phyloP scores from a whole-genome alignment of 1,140 invertebrate genomes.

The Drosophila persimilis region DNA sequence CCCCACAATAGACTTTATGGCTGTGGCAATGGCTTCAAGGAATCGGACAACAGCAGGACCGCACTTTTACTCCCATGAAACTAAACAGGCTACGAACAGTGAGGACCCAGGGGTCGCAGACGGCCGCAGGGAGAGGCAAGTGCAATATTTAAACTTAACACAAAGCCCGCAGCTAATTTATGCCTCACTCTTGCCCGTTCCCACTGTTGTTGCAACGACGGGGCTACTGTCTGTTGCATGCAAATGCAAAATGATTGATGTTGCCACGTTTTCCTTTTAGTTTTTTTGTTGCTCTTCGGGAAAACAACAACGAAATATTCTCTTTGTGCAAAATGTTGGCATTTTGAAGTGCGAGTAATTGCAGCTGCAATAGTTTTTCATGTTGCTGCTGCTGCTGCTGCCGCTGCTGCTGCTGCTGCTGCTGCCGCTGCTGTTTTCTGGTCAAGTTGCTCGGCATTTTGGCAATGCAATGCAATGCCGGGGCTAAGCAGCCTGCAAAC shows the following conservation, averaged over 20 bases:
- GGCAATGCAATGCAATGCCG: constrained; percentile 40
- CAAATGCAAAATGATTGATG: constrained; percentile 77
- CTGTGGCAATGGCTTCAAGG: constrained; percentile 38
- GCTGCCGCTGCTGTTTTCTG: constrained; percentile 21
- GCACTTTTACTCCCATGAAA: constrained; percentile 33
- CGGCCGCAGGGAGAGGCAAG: constrained; percentile 27
- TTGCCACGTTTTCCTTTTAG: constrained; percentile 57
- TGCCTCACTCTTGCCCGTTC: constrained; percentile 56
- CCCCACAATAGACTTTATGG: constrained; percentile 18
- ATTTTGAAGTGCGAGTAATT: constrained; percentile 81
- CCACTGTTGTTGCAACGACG: constrained; percentile 19
- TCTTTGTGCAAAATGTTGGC: constrained; percentile 77
- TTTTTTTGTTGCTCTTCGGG: constrained; percentile 14
- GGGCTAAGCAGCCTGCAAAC: constrained; percentile 21
- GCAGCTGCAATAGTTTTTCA: constrained; percentile 80
- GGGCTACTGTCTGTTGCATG: constrained; percentile 67
- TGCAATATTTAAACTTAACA: constrained; percentile 65
- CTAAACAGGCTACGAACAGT: constrained; percentile 33
- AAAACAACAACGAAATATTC: constrained; percentile 68
- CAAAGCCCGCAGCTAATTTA: constrained; percentile 67
- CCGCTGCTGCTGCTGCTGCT: constrained; percentile 14
- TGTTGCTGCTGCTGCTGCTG: constrained; percentile 54
- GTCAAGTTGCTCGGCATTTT: constrained; percentile 56
- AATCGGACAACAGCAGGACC: not conserved
- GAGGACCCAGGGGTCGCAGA: no score